Percentiles rank a stretch among this genome's conserved stretches.
phyloP scores from a whole-genome alignment of 2,113 vertebrate genomes.

The Patagioenas fasciata region DNA sequence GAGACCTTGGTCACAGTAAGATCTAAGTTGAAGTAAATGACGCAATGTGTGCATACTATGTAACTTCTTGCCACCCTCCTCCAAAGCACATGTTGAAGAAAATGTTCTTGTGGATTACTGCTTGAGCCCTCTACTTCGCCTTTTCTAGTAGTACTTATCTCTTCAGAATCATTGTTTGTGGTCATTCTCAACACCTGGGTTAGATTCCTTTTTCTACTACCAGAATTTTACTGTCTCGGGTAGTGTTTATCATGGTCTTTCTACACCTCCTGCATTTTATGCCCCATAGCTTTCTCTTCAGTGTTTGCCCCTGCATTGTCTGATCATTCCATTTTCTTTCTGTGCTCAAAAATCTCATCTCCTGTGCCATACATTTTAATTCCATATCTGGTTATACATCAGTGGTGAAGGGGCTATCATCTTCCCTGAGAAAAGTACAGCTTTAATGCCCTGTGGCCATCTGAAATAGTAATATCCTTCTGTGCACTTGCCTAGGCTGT shows the following conservation, averaged over 20 bases:
- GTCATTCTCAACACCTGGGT: not conserved
- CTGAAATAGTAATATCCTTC: not conserved
- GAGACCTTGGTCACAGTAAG: not conserved
- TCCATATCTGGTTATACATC: not conserved
- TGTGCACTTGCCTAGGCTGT: not conserved
- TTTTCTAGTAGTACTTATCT: not conserved
- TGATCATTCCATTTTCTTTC: not conserved
- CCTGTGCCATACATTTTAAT: not conserved
- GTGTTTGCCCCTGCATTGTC: not conserved
- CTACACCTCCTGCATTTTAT: not conserved
- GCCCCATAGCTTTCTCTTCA: not conserved
- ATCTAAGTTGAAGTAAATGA: not conserved
- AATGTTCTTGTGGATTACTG: not conserved
- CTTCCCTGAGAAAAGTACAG: not conserved
- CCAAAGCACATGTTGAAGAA: not conserved
- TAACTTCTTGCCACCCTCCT: not conserved
- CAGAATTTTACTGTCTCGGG: not conserved
- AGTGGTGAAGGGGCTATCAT: not conserved
- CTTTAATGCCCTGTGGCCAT: not conserved
- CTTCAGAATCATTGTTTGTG: not conserved
- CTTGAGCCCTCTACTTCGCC: not conserved
- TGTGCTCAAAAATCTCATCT: not conserved
- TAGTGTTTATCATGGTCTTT: not conserved
- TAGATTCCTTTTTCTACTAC: not conserved
- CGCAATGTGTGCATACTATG: rapidly evolving